Conservation (phyloP, 2,113 vertebrate species). For the Lota lota region DNA sequence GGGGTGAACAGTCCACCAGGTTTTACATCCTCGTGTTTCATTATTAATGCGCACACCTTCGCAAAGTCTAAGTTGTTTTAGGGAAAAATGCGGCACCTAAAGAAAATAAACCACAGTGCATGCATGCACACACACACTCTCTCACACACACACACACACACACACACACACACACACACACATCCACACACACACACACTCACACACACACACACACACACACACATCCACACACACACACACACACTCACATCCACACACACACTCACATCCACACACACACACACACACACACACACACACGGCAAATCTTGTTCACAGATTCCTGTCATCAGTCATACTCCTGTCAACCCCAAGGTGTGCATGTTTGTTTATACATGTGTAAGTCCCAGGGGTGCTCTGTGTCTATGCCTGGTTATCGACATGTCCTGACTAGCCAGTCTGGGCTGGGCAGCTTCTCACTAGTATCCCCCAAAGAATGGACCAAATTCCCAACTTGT, state of each 20-base stretch:
- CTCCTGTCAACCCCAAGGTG: background rate
- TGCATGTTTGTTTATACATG: slow-evolving; percentile 23
- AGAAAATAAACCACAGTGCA: no score
- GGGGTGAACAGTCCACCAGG: no score
- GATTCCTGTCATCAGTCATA: background rate
- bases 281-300: slow-evolving; percentile 6
- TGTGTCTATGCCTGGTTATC: slow-evolving; percentile 29
- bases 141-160: no score
- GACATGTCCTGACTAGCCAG: slow-evolving; percentile 27
- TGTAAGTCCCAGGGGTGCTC: slow-evolving; percentile 9
- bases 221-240: no score
- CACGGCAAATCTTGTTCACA: slow-evolving; percentile 1
- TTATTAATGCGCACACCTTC: no score
- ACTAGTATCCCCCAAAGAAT: slow-evolving; percentile 4
- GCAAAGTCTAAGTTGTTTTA: no score
- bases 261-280: background rate
- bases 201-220: no score
- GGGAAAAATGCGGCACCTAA: no score
- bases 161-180: no score
- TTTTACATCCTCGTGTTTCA: no score
- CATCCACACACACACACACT: no score
- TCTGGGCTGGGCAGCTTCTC: background rate
- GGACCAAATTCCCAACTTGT: background rate
- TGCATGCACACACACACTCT: no score
- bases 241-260: background rate